phyloP scores from a whole-genome alignment of 23 tunicate genomes.

The Styela clava region DNA sequence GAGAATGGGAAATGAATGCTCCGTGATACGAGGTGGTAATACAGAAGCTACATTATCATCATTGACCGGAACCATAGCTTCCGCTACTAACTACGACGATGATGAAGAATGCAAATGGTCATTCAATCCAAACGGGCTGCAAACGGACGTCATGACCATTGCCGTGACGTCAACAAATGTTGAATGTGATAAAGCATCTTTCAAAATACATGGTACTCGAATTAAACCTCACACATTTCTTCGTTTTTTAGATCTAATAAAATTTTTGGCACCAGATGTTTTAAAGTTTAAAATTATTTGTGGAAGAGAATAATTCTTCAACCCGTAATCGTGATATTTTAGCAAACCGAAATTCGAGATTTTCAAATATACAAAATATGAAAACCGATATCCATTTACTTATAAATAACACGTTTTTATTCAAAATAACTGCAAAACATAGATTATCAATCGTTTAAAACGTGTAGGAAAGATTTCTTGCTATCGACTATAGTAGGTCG shows the following conservation, averaged over 20 bases:
- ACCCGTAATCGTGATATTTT: too few relatives aligned
- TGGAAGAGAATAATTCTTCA: neutral
- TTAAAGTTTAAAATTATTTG: neutral
- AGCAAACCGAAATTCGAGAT: too few relatives aligned
- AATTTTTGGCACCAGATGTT: neutral
- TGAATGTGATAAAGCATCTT: neutral
- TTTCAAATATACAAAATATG: too few relatives aligned
- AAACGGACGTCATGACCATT: neutral
- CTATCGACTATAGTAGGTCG: too few relatives aligned
- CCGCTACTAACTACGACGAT: neutral
- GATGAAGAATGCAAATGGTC: neutral
- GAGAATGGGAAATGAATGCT: neutral
- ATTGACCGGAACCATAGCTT: neutral
- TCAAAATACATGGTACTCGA: neutral
- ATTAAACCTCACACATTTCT: neutral
- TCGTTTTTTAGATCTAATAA: neutral
- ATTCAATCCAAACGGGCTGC: neutral
- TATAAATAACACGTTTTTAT: too few relatives aligned
- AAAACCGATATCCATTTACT: too few relatives aligned
- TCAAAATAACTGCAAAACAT: too few relatives aligned
- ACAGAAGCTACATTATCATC: neutral
- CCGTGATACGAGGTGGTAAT: neutral
- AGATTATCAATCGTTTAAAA: too few relatives aligned
- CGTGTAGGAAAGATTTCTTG: too few relatives aligned
- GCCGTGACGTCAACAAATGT: neutral